phyloP scores from a whole-genome alignment of 2,113 vertebrate genomes.

The Azemiops feae region DNA sequence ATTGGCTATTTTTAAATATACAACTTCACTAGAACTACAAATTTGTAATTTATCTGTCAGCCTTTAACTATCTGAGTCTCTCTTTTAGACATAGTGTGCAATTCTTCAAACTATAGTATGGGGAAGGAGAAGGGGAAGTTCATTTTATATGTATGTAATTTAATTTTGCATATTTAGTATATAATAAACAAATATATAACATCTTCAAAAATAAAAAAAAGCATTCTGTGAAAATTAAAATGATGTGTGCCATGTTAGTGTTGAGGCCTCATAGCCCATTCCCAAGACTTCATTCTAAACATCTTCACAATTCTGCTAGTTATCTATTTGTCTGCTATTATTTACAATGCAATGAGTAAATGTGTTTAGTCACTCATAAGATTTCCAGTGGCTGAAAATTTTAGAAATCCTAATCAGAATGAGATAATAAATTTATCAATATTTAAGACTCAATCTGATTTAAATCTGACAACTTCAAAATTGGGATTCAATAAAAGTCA shows the following conservation, averaged over 20 bases:
- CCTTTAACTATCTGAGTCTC: neutral
- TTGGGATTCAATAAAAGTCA: neutral
- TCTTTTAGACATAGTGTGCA: neutral
- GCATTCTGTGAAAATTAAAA: neutral
- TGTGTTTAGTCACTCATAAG: neutral
- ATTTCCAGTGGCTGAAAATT: neutral
- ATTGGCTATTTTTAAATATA: neutral
- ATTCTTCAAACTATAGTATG: neutral
- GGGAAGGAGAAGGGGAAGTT: no score
- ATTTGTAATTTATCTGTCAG: neutral
- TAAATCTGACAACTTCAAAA: neutral
- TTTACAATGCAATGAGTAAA: neutral
- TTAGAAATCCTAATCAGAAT: neutral
- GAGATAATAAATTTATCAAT: neutral
- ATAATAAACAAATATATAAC: neutral
- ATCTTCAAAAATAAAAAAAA: neutral
- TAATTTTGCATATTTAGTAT: neutral
- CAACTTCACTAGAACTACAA: neutral
- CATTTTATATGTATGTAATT: neutral
- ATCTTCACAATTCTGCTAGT: neutral
- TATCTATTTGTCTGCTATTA: neutral
- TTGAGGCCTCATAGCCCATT: neutral
- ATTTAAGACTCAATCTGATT: neutral
- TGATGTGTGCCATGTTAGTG: neutral
- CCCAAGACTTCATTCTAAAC: neutral